Evolutionary conservation across 2,113 vertebrate species (phyloP), one percentile per base, ranked within the genome.

Genomic region (Oreotragus oreotragus): DNA sequence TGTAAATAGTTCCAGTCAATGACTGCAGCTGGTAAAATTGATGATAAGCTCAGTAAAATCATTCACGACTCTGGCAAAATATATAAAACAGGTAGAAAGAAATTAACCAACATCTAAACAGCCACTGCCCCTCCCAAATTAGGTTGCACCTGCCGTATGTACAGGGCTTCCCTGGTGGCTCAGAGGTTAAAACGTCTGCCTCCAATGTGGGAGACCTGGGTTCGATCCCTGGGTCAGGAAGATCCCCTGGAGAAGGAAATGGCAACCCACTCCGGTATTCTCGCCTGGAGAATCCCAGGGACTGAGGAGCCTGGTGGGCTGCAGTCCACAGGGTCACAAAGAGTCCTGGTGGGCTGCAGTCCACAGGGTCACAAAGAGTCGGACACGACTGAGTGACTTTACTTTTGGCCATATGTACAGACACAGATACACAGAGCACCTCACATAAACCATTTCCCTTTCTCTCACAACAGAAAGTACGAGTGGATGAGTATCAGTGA

Each of bases 361-460:
- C n/a, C n/a, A n/a, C n/a, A n/a, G n/a, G n/a, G n/a, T n/a, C n/a
- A n/a, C n/a, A n/a, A n/a, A n/a, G n/a, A n/a, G n/a, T n/a, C n/a
- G n/a, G n/a, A n/a, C n/a, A n/a, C n/a, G n/a, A n/a, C n/a, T n/a
- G n/a, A n/a, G n/a, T n/a, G n/a, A n/a, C n/a, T n/a, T n/a, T n/a
- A n/a, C n/a, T n/a, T n/a, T n/a, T n/a, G n/a, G n/a, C n/a, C 14
- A 5, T 3, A 0, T 0, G 3, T 53, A 23, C 12, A 51, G 45
- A 96, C 16, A 0, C 10, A 45, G 49, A 0, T 25, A 57, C 39
- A 0, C 3, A 53, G 19, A 86, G 14, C 3, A 7, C 15, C 27
- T 10, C 28, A 12, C 14, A n/a, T 2, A 55, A 47, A 45, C 6
- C 55, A 66, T 28, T 47, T 84, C 45, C 77, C 43, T 77, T 62